These are phyloP conservation scores for Parazoanthus darwini DNA, from an alignment of 92 coral and sea anemone genomes.

Conservation along the genomic window DNA sequence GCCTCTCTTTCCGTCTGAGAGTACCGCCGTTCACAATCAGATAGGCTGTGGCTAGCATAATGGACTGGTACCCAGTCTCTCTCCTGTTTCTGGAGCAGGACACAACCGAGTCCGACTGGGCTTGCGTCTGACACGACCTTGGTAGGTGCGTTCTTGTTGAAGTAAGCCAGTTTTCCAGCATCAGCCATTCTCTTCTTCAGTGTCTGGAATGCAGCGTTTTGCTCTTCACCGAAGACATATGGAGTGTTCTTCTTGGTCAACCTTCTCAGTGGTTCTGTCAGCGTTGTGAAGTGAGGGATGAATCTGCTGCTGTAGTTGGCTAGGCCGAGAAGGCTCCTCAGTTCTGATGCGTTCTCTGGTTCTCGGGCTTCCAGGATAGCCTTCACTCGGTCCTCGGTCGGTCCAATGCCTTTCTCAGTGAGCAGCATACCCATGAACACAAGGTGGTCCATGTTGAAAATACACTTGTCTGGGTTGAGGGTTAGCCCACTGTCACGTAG, in stretches of 20 bases:
- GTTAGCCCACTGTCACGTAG: slow-evolving; percentile 34
- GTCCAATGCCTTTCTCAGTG: too few species aligned
- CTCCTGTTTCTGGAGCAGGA: slow-evolving; percentile 34
- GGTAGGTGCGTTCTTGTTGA: slow-evolving; percentile 40
- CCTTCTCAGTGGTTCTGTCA: slow-evolving; percentile 20
- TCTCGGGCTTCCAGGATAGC: not conserved
- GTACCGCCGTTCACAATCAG: slow-evolving; percentile 23
- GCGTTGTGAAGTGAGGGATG: too few species aligned
- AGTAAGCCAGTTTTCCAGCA: slow-evolving; percentile 37
- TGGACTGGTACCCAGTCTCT: slow-evolving; percentile 14
- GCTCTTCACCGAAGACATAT: slow-evolving; percentile 29
- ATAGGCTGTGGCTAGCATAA: slow-evolving; percentile 41
- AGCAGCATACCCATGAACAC: too few species aligned
- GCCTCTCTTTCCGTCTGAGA: slow-evolving; percentile 47
- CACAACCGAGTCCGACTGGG: not conserved
- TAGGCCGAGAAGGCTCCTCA: not conserved
- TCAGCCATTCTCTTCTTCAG: slow-evolving; percentile 33
- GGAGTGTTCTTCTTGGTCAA: slow-evolving; percentile 43
- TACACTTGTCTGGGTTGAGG: slow-evolving; percentile 33
- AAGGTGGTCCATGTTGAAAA: slow-evolving; percentile 6
- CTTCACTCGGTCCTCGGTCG: not conserved
- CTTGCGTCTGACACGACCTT: slow-evolving; percentile 23
- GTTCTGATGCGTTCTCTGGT: not conserved
- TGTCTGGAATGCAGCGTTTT: slow-evolving; percentile 22
- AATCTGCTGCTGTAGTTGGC: too few species aligned